Evolutionary conservation across 2,888 invertebrate species (phyloP), one percentile per base, ranked within the genome.

Genomic region (Melanotus villosus): DNA sequence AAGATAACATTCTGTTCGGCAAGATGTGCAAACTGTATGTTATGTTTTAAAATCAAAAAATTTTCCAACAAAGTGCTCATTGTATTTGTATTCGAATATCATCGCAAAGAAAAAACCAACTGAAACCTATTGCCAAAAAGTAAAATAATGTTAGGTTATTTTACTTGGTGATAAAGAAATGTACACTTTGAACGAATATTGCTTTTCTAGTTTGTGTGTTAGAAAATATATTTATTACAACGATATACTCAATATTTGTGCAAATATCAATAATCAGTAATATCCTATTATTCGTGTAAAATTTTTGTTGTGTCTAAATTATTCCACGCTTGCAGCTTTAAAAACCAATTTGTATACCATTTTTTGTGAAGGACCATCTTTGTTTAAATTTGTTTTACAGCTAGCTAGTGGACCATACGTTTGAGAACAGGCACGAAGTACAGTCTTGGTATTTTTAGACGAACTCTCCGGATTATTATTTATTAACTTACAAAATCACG

Each of bases 211-310:
- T 78, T 78, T 78, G 77, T 77, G 76, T 78, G 76, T 76, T 73
- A 70, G 52, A 65, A 57, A 10, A 64, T 54, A 68, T 64, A 75
- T 76, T 75, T 77, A 72, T 75, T 77, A 79, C 80, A 81, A 80
- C 81, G 80, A 81, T 80, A 78, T 81, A 81, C 78, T 81, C 79
- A 78, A 69, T 79, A 77, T 70, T 78, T 79, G 80, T 80, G 80
- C 77, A 79, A 75, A 52, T 54, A 73, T 77, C 76, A 50, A 79
- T 77, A 77, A 78, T 72, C 77, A 62, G 38, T 47, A 65, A 64
- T 64, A 64, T 45, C 64, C 59, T 68, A 52, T 67, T 16, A 54
- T 52, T 57, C 52, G 30, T 62, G 41, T 54, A 12, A 54, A 34
- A 43, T 57, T 59, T 60, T 18, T 14, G 9, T 45, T 59, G 1